Conservation (phyloP, 1,140 invertebrate genomes). For the Calliphora vicina region DNA sequence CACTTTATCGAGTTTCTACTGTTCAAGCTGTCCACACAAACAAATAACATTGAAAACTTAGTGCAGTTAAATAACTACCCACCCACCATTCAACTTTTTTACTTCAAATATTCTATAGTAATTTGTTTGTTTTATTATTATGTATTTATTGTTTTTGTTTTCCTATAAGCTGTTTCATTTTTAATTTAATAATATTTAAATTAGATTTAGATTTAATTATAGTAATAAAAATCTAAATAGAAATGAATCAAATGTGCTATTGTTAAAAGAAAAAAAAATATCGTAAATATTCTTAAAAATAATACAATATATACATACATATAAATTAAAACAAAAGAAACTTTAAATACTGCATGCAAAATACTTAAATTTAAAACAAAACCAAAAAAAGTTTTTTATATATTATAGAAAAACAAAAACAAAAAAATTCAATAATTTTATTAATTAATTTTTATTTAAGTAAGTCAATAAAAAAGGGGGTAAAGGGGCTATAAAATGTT, state of each 20-base stretch:
- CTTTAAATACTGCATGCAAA: neutral
- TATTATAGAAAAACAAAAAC: too few species aligned
- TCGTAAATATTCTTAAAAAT: constrained; percentile 20
- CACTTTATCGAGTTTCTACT: too few species aligned
- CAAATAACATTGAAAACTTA: too few species aligned
- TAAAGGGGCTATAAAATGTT: too few species aligned
- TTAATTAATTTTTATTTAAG: neutral
- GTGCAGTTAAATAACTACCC: constrained; percentile 19
- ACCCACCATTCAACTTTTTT: constrained; percentile 27
- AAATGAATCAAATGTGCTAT: constrained; percentile 36
- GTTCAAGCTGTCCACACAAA: too few species aligned
- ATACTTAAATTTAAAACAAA: neutral
- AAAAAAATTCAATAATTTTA: too few species aligned
- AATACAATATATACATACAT: too few species aligned
- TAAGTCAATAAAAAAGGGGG: too few species aligned
- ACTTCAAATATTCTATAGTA: too few species aligned
- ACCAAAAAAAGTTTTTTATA: too few species aligned
- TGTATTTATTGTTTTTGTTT: neutral
- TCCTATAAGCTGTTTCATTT: constrained; percentile 1
- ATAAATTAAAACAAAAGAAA: too few species aligned
- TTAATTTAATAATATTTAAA: constrained; percentile 8
- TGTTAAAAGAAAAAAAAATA: constrained; percentile 12
- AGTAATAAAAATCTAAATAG: constrained; percentile 5
- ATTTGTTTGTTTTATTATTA: too few species aligned
- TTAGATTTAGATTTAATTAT: constrained; percentile 15